phyloP scores from a whole-genome alignment of 2,888 invertebrate genomes.

The Xestia sexstrigata region DNA sequence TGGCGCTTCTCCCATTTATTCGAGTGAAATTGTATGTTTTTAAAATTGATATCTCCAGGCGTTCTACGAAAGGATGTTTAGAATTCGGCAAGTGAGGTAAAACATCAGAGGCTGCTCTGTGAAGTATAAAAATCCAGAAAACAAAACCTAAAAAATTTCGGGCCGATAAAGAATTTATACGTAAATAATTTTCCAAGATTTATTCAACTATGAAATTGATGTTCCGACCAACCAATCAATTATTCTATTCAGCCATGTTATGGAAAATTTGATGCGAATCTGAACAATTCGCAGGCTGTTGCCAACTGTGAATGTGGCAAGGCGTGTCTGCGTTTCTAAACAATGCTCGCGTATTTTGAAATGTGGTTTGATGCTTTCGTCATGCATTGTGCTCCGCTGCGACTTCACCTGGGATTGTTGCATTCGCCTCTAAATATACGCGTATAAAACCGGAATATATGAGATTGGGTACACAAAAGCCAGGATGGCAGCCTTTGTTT shows the following conservation, averaged over 20 bases:
- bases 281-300: conserved; percentile 41
- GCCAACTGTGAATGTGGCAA: conserved; percentile 40
- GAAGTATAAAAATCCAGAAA: conserved; percentile 4
- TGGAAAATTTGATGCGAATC: conserved; percentile 50
- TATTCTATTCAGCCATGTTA: conserved; percentile 53
- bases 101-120: conserved; percentile 20
- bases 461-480: conserved; percentile 45
- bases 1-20: conserved; percentile 65
- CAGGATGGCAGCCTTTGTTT: conserved; percentile 42
- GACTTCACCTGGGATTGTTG: conserved; percentile 52
- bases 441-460: conserved; percentile 43
- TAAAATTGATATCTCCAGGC: conserved; percentile 58
- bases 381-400: conserved; percentile 54
- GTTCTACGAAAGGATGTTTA: conserved; percentile 41
- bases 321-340: conserved; percentile 57
- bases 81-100: conserved; percentile 36
- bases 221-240: conserved; percentile 50
- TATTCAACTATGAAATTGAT: conserved; percentile 46
- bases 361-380: conserved; percentile 59
- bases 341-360: conserved; percentile 63
- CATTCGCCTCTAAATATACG: conserved; percentile 27
- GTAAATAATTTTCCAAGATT: conserved; percentile 19
- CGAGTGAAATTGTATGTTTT: conserved; percentile 71
- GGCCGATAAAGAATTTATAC: neutral
- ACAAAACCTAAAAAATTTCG: neutral